Base-by-base conservation (phyloP, 2,888 invertebrate species). In the Caenorhabditis doughertyi region DNA sequence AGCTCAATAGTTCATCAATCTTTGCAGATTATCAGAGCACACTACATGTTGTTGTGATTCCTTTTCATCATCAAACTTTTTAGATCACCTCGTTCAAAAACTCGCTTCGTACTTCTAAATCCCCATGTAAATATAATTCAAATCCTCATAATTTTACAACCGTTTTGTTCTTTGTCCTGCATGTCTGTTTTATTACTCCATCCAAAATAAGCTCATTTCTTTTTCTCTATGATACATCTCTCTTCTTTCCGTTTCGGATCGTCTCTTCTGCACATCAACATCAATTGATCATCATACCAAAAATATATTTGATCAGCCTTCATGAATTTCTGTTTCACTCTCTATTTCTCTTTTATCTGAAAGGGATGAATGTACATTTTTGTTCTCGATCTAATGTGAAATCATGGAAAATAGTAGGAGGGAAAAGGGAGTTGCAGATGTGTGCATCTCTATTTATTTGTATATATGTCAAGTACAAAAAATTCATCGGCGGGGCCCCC, bases 211-310 rank as follows among this genome's bases (percentile, higher is more conserved):
- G 18, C 49, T 49, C 23, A 11, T 51, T 1, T 51, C 51, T 51
- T 1, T 25, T 29, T 23, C 64, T 32, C 2, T 65, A 2, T 65
- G 7, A 27, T 42, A 16, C 35, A 42, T 11, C 32, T 42, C 21
- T 65, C 49, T 74, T 23, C 27, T 25, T 16, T 29, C 16, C n/a
- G 5, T 18, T 13, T 23, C 39, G 18, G 18, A 32, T 9, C 18
- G 16, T 18, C 42, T 18, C 44, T 47, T 47, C 62, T 32, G 32
- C 27, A 77, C 77, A 77, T 77, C 77, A 60, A 77, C 77, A 68
- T 68, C 77, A 77, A 44, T 27, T 68, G 77, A 77, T 68, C 77
- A 68, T 68, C 68, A 77, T 68, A 70, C 77, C 77, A 62, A 77
- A 68, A 77, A 49, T 42, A 32, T 77, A 62, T 77, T 68, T 77